Evolutionary conservation across 2,888 invertebrate genomes (phyloP), one percentile per base, ranked within the genome.

Genomic region (Taenaris catops): DNA sequence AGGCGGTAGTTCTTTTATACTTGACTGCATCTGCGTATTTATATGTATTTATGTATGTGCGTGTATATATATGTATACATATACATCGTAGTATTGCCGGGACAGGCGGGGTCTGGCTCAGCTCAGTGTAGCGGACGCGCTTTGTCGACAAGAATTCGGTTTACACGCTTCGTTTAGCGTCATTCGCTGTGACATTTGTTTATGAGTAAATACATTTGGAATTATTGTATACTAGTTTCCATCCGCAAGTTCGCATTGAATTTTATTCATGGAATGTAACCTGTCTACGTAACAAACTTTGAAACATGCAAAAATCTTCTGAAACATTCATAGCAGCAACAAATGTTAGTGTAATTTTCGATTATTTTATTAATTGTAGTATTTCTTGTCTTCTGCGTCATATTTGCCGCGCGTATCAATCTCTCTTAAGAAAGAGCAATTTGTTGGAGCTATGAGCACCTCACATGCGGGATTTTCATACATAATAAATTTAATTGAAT

Each of bases 401-500:
- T n/a, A n/a, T n/a, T n/a, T n/a, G n/a, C n/a, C n/a, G n/a, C 6
- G 1, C n/a, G 20, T 42, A 42, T 38, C 41, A 36, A 42, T 40
- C 34, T 21, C 20, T 33, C 18, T 21, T 37, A 38, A 40, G 43
- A 35, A 43, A 38, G 33, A 50, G 41, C 42, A 80, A 81, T 78
- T 80, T 73, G 76, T 67, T 67, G 72, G 70, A 53, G 61, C 67
- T 67, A 72, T 67, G 76, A 79, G 69, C 76, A 73, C 73, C 73
- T 75, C 72, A 26, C 65, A 71, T 70, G 58, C 59, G 58, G 67
- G 76, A 83, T 83, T 78, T 83, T 74, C 84, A 86, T 84, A 84
- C 84, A 84, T 84, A 84, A 83, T 81, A 81, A 81, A 84, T 81
- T 81, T 83, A 83, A 84, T 84, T 81, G 83, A 83, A 84, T 83